Evolutionary conservation across 2,797 vertebrate species (phyloP), one percentile per base, ranked within the genome.

Genomic region (Gastrophryne carolinensis): DNA sequence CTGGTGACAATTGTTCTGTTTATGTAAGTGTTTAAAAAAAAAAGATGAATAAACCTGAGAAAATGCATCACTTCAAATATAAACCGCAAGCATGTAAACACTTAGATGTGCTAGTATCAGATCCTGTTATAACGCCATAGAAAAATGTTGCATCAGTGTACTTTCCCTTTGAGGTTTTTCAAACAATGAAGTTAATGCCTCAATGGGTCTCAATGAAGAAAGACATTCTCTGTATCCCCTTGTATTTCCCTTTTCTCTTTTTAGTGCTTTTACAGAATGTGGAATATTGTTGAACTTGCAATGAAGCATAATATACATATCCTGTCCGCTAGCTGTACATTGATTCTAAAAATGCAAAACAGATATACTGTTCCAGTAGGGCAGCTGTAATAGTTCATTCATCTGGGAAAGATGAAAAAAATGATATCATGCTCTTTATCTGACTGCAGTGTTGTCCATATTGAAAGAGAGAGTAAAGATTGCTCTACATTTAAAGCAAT

Each of bases 131-230:
- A 17, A 2, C 10, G 10, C 37, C 15, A 54, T 24, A 23, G 49
- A 52, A 62, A 30, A 21, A 23, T 30, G 17, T 50, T 41, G 23
- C 41, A 35, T 63, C 13, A 12, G 11, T 41, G 44, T 63, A 56
- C 58, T 77, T 77, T 70, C 66, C 49, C 66, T 77, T 77, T 77
- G 74, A 70, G 74, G 50, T 44, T 71, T 26, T 34, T 15, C 35
- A 5, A 12, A 64, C 19, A 62, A 26, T n/a, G 10, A 39, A 52
- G 29, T 52, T 61, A 69, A 62, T 54, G 29, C 26, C 37, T 24
- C 44, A 41, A 15, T 41, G 24, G n/a, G n/a, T n/a, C n/a, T n/a
- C n/a, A n/a, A n/a, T n/a, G n/a, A n/a, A n/a, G n/a, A n/a, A n/a
- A n/a, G n/a, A 26, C 3, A 26, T 29, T 34, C 44, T 63, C 34